Percentiles rank a stretch among this genome's conserved stretches.
Evolutionary conservation across 2,888 invertebrate genomes (phyloP).

Genomic region (Oconnorella tubifera): DNA sequence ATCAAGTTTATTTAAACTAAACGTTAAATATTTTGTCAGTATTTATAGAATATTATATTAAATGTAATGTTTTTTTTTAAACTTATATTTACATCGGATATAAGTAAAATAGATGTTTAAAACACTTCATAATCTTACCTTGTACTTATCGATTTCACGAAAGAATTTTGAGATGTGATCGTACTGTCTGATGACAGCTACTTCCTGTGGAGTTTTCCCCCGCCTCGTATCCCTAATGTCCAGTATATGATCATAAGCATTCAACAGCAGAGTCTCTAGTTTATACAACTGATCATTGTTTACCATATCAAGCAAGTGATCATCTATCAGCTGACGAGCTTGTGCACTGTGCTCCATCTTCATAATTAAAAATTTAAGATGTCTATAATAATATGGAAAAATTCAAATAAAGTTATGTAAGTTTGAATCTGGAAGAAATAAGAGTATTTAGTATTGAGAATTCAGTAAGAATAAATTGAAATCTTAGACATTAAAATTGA

Average conservation of each 20-base stretch:
- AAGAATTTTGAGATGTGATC: constrained; percentile 44
- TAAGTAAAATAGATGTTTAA: not conserved
- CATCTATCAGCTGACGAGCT: constrained; percentile 37
- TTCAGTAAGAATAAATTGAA: no score
- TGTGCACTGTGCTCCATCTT: constrained; percentile 21
- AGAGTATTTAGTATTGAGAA: no score
- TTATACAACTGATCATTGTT: constrained; percentile 31
- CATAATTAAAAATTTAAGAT: no score
- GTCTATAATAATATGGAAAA: no score
- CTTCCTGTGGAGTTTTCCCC: constrained; percentile 40
- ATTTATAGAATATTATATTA: no score
- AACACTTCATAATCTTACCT: constrained; percentile 35
- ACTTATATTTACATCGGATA: not conserved
- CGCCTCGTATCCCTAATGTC: constrained; percentile 38
- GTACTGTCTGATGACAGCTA: constrained; percentile 44
- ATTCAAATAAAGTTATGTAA: no score
- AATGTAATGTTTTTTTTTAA: not conserved
- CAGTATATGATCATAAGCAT: constrained; percentile 48
- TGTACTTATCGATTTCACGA: constrained; percentile 43
- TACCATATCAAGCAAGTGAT: constrained; percentile 37
- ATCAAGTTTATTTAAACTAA: no score
- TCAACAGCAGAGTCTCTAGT: constrained; percentile 44
- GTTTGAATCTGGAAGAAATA: no score
- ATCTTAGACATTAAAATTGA: no score
- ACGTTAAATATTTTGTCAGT: no score